Evolutionary conservation across 2,113 vertebrate species (phyloP).

Genomic region (Thamnophis sirtalis): DNA sequence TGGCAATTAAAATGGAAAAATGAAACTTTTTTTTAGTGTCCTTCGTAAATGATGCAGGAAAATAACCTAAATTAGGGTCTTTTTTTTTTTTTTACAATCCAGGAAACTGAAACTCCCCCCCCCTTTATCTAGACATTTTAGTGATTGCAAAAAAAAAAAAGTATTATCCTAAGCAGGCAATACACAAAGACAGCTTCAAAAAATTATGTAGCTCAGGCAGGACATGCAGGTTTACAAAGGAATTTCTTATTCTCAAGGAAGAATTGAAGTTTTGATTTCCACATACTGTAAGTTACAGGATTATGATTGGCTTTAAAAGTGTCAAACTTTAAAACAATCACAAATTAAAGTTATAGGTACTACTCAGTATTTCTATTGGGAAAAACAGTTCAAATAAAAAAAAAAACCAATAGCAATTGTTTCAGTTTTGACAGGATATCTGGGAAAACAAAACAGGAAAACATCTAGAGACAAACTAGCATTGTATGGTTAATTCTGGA

Average conservation of each 20-base stretch:
- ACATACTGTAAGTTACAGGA: neutral
- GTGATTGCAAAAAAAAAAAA: neutral
- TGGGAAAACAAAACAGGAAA: slow-evolving; percentile 32
- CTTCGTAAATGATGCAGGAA: neutral
- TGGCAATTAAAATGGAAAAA: neutral
- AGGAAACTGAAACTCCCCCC: neutral
- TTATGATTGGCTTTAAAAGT: neutral
- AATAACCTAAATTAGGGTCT: neutral
- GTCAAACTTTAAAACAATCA: neutral
- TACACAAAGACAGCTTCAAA: neutral
- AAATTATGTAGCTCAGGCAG: neutral
- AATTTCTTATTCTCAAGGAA: neutral
- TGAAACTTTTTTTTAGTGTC: neutral
- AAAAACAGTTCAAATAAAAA: slow-evolving; percentile 34
- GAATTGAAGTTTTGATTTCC: neutral
- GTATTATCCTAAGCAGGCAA: neutral
- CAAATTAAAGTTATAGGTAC: neutral
- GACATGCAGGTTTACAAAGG: neutral
- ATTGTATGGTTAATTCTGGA: slow-evolving; percentile 35
- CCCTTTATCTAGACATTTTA: neutral
- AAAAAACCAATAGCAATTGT: neutral
- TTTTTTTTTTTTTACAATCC: neutral
- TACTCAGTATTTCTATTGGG: slow-evolving; percentile 48
- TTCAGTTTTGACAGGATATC: slow-evolving; percentile 42
- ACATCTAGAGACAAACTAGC: slow-evolving; percentile 19